Conservation (phyloP, 2,113 vertebrate species). For the Pedionomus torquatus region DNA sequence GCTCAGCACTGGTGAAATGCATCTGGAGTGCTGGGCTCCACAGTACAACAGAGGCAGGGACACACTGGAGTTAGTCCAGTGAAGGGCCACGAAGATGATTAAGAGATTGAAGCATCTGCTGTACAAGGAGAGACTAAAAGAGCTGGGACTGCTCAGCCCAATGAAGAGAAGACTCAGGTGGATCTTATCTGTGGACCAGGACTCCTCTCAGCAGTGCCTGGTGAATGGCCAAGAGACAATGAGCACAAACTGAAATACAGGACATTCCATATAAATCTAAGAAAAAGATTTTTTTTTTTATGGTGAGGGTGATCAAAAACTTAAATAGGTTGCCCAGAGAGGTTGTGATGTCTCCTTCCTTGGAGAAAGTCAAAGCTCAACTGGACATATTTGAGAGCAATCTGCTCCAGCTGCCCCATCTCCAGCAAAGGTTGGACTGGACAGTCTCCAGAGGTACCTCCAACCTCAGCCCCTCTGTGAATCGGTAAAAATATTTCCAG, state of each 20-base stretch:
- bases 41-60: neutral
- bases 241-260: neutral
- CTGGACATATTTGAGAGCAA: neutral
- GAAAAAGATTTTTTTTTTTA: neutral
- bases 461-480: neutral
- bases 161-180: neutral
- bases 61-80: neutral
- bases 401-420: neutral
- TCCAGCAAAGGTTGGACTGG: neutral
- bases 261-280: neutral
- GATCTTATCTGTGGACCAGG: neutral
- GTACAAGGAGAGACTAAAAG: neutral
- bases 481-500: neutral
- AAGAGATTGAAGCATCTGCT: neutral
- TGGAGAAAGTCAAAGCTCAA: neutral
- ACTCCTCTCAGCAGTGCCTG: neutral
- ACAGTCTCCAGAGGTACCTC: neutral
- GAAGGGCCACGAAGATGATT: neutral
- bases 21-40: neutral
- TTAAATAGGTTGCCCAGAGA: neutral
- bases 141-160: neutral
- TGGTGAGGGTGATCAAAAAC: neutral
- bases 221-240: neutral
- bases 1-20: neutral
- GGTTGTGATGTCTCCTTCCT: neutral